Evolutionary conservation across 2,113 vertebrate species (phyloP).

Genomic region (Manacus vitellinus): DNA sequence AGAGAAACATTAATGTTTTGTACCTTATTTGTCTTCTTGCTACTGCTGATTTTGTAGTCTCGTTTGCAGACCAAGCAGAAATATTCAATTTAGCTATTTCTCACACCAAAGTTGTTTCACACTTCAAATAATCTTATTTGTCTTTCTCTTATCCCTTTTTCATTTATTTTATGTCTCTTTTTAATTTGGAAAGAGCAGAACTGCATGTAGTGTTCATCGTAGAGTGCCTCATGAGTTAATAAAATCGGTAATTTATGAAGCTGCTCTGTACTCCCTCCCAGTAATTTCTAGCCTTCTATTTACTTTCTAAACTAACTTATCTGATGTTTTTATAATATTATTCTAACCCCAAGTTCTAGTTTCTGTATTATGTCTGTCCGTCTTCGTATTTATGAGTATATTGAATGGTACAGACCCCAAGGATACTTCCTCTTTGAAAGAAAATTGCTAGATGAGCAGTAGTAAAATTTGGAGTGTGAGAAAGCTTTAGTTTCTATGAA

Average conservation of each 20-base stretch:
- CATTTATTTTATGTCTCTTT: background rate
- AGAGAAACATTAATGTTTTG: background rate
- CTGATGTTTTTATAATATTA: conserved; percentile 45
- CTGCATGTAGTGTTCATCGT: background rate
- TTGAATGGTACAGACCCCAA: background rate
- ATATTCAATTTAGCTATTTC: background rate
- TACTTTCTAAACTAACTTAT: conserved; percentile 21
- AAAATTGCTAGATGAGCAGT: background rate
- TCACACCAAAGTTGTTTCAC: background rate
- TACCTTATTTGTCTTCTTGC: background rate
- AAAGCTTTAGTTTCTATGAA: background rate
- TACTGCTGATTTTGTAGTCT: background rate
- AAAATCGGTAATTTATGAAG: conserved; percentile 39
- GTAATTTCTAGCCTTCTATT: conserved; percentile 22
- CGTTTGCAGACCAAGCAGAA: background rate
- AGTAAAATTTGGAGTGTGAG: background rate
- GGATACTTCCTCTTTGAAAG: background rate
- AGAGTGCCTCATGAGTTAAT: background rate
- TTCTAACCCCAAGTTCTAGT: conserved; percentile 16
- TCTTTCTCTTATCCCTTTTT: background rate
- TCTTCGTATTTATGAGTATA: background rate
- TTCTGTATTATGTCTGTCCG: background rate
- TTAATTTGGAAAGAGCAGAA: background rate
- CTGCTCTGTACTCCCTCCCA: background rate
- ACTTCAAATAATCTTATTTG: background rate